phyloP scores from a whole-genome alignment of 2,113 vertebrate genomes.

The Aix galericulata region DNA sequence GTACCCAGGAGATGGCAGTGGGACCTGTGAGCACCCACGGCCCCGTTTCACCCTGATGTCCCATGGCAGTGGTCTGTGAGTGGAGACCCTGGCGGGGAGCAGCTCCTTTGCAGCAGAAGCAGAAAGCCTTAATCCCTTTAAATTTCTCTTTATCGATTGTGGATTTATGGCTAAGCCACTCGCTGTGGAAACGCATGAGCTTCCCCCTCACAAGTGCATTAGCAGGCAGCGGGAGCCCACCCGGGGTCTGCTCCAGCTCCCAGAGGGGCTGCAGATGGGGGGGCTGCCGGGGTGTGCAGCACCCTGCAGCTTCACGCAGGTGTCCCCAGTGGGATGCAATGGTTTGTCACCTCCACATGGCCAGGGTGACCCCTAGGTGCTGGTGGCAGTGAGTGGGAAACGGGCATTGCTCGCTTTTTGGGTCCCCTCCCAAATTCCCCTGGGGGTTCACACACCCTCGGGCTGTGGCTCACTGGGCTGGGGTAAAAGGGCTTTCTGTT shows the following conservation, averaged over 20 bases:
- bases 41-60: neutral
- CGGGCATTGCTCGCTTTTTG: neutral
- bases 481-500: neutral
- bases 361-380: neutral
- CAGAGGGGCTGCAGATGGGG: too few relatives aligned
- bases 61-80: neutral
- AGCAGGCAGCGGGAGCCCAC: neutral
- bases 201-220: neutral
- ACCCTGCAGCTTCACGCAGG: too few relatives aligned
- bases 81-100: neutral
- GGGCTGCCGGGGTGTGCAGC: too few relatives aligned
- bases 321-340: too few relatives aligned
- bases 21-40: neutral
- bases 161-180: conserved; percentile 61
- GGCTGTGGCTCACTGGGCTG: neutral
- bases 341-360: neutral
- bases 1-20: rapidly evolving
- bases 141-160: conserved; percentile 56
- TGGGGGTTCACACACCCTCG: neutral
- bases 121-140: conserved; percentile 60
- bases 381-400: neutral
- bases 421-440: neutral
- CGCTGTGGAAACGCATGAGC: neutral
- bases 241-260: neutral
- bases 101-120: neutral